A percentile compares a stretch with the other conserved stretches of the same genome.
phyloP scores from a whole-genome alignment of 2,113 vertebrate species.

The Alethe castanea region DNA sequence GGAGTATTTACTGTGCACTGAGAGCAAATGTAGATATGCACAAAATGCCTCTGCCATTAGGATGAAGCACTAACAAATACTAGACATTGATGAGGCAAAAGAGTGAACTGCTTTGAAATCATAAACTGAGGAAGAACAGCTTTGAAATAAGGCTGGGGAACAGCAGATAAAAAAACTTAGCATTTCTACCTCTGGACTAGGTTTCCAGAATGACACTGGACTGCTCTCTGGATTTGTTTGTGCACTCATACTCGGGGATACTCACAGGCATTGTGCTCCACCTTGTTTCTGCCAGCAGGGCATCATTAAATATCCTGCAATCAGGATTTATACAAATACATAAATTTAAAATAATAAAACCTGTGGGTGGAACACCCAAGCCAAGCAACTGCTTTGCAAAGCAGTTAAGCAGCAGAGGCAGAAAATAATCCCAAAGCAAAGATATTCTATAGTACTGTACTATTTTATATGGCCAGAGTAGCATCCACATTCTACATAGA shows the following conservation, averaged over 20 bases:
- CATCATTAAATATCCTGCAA: not conserved
- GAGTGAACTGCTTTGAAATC: not conserved
- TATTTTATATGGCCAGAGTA: not conserved
- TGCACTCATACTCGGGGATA: rapidly evolving
- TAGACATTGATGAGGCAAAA: not conserved
- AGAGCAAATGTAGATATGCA: not conserved
- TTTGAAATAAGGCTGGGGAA: not conserved
- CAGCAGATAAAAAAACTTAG: not conserved
- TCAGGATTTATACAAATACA: not conserved
- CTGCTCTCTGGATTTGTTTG: not conserved
- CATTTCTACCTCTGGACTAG: not conserved
- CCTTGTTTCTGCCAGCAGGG: not conserved
- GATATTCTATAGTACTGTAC: not conserved
- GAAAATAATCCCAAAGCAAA: not conserved
- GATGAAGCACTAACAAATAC: not conserved
- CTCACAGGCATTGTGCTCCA: rapidly evolving
- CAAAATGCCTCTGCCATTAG: not conserved
- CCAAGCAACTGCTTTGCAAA: not conserved
- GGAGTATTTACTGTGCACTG: not conserved
- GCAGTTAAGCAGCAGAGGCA: not conserved
- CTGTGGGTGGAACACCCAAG: not conserved
- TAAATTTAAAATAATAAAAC: not conserved
- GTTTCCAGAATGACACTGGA: not conserved
- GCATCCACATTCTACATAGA: not conserved
- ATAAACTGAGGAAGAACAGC: not conserved